Percentiles rank a stretch among this genome's conserved stretches.
Conservation (phyloP, 1,140 invertebrate species). For the Conus ventricosus region DNA sequence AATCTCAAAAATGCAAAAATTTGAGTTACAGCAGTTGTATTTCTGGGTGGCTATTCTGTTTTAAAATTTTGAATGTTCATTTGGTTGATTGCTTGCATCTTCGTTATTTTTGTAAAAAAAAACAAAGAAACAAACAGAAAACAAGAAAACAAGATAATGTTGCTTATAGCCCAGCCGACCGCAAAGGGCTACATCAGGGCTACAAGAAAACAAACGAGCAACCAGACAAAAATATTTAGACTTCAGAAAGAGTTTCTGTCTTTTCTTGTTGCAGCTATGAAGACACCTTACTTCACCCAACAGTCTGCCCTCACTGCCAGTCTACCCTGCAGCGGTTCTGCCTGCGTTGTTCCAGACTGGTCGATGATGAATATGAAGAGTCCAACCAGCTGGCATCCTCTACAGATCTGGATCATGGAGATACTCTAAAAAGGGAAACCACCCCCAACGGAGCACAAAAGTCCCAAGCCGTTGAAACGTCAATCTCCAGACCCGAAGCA, state of each 20-base stretch:
- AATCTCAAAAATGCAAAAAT: too few relatives aligned
- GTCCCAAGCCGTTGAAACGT: not conserved
- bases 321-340: not conserved
- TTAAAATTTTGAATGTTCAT: too few relatives aligned
- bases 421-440: not conserved
- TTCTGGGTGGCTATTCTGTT: too few relatives aligned
- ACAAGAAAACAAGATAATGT: too few relatives aligned
- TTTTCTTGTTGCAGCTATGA: not conserved
- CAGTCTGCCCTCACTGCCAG: not conserved
- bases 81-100: too few relatives aligned
- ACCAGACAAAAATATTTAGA: too few relatives aligned
- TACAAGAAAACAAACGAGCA: too few relatives aligned
- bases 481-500: not conserved
- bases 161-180: too few relatives aligned
- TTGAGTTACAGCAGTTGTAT: too few relatives aligned
- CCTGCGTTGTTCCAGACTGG: not conserved
- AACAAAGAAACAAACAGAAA: too few relatives aligned
- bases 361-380: not conserved
- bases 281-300: not conserved
- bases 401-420: not conserved
- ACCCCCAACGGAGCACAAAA: not conserved
- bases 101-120: too few relatives aligned
- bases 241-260: not conserved
- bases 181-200: too few relatives aligned
- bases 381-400: not conserved